These are phyloP conservation scores for Ammodramus savannarum DNA, from an alignment of 2,113 vertebrate species.

Conservation along the genomic window DNA sequence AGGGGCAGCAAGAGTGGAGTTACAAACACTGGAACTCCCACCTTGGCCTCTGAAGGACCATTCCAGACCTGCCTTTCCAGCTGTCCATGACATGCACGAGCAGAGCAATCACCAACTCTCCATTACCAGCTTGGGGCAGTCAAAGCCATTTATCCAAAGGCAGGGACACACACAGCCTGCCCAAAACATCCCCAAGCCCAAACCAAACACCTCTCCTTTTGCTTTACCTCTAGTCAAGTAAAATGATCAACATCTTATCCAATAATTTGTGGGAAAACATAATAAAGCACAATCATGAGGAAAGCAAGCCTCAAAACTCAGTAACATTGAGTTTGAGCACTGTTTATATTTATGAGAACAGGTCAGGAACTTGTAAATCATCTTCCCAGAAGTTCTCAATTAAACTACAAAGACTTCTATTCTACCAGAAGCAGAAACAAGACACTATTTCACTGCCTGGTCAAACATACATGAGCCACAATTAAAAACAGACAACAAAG, in stretches of 20 bases:
- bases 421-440: neutral
- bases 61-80: neutral
- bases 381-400: neutral
- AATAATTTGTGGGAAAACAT: neutral
- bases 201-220: neutral
- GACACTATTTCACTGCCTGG: neutral
- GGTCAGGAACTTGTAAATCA: neutral
- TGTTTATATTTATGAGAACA: neutral
- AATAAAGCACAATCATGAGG: neutral
- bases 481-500: neutral
- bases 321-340: neutral
- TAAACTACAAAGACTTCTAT: neutral
- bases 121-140: neutral
- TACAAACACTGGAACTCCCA: neutral
- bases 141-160: neutral
- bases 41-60: neutral
- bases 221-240: neutral
- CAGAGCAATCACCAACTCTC: neutral
- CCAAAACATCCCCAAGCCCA: neutral
- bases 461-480: neutral
- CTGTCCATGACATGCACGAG: too few species aligned
- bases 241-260: neutral
- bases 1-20: neutral
- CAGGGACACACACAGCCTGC: fast-evolving
- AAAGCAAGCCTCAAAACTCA: neutral